Percentiles rank a stretch among this genome's conserved stretches.
These are phyloP conservation scores for Alosa sapidissima DNA, from an alignment of 2,797 vertebrate genomes.

Conservation along the genomic window DNA sequence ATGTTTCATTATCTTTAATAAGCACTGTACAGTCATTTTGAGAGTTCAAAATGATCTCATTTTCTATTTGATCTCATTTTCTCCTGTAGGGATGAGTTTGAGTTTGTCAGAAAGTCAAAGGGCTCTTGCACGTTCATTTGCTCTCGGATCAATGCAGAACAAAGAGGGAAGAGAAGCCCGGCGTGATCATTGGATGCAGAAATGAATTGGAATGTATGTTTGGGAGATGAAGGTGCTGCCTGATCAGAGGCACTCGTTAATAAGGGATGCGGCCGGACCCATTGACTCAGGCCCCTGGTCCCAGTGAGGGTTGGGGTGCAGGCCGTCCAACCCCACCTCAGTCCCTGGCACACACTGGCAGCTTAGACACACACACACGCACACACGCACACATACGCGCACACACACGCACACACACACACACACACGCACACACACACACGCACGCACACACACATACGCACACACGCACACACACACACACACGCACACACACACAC, in stretches of 20 bases:
- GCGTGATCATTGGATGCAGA: slow-evolving; percentile 36
- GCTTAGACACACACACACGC: background rate
- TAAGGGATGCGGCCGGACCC: slow-evolving; percentile 31
- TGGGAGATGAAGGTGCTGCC: slow-evolving; percentile 32
- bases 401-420: background rate
- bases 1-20: slow-evolving; percentile 8
- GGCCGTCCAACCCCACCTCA: too few species aligned
- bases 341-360: background rate
- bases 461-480: background rate
- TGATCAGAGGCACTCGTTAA: slow-evolving; percentile 42
- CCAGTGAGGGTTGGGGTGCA: background rate
- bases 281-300: slow-evolving; percentile 5
- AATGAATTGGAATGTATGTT: slow-evolving; percentile 35
- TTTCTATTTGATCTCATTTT: slow-evolving; percentile 13
- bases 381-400: background rate
- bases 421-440: too few species aligned
- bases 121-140: background rate
- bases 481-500: background rate
- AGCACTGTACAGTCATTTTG: background rate
- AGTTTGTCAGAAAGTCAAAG: slow-evolving; percentile 8
- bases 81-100: background rate
- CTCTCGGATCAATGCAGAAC: slow-evolving; percentile 35
- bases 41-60: background rate
- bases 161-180: background rate
- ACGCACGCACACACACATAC: background rate